Percentiles rank a stretch among this genome's conserved stretches.
phyloP scores from a whole-genome alignment of 2,113 vertebrate genomes.

The Corythornis madagascariensis region DNA sequence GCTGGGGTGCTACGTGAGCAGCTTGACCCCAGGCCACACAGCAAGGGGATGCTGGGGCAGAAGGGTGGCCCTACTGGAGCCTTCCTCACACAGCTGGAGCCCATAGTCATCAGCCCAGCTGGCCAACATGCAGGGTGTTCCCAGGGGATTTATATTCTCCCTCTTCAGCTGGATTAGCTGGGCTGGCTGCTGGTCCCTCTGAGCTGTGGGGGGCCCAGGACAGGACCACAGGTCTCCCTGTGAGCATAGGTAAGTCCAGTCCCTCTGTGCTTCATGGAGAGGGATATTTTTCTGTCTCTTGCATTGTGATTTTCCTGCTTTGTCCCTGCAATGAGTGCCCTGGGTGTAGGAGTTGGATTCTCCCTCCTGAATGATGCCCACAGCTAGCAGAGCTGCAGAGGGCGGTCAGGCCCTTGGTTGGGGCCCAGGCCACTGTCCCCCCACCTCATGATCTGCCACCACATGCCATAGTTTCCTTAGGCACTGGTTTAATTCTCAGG shows the following conservation, averaged over 20 bases:
- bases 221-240: rapidly evolving
- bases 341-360: rapidly evolving
- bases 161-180: rapidly evolving
- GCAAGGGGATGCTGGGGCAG: background rate
- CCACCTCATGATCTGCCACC: background rate
- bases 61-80: background rate
- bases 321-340: rapidly evolving
- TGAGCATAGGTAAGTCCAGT: background rate
- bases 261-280: too few relatives aligned
- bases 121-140: background rate
- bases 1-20: rapidly evolving
- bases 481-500: background rate
- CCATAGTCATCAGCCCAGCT: background rate
- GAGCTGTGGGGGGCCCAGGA: background rate
- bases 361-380: background rate
- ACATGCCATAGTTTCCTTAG: rapidly evolving
- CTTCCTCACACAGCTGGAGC: background rate
- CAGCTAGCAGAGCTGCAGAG: background rate
- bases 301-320: background rate
- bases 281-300: background rate
- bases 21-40: rapidly evolving
- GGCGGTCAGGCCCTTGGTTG: background rate
- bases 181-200: background rate
- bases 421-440: rapidly evolving
- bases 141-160: background rate